These are phyloP conservation scores for Galbula dea DNA, from an alignment of 2,113 vertebrate genomes.

Conservation along the genomic window DNA sequence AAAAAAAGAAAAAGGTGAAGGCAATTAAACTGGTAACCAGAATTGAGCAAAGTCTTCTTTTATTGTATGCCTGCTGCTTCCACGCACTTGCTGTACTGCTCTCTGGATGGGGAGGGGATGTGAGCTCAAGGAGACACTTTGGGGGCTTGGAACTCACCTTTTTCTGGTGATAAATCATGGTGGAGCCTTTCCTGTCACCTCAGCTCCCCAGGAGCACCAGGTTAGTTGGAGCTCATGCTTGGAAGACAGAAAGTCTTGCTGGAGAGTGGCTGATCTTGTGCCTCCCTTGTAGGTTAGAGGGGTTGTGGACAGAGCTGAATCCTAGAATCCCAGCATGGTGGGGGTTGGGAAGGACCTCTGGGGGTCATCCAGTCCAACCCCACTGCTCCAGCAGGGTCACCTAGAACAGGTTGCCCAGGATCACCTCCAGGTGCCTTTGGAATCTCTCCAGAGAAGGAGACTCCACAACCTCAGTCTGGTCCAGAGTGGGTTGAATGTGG, in stretches of 20 bases:
- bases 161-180: not conserved
- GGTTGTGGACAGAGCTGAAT: not conserved
- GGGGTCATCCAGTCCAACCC: not conserved
- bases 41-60: not conserved
- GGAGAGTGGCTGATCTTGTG: not conserved
- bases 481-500: not conserved
- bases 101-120: not conserved
- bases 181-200: not conserved
- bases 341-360: no score
- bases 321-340: not conserved
- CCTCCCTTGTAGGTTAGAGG: not conserved
- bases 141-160: not conserved
- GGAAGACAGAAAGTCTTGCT: not conserved
- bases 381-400: not conserved
- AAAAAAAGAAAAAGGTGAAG: not conserved
- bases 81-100: fast-evolving
- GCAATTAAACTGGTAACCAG: not conserved
- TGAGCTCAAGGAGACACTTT: not conserved
- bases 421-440: not conserved
- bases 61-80: not conserved
- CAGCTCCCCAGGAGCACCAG: fast-evolving
- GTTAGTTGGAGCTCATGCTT: not conserved
- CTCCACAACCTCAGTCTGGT: not conserved
- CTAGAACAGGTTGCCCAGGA: not conserved
- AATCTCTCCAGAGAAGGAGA: not conserved